Base-by-base conservation (phyloP, 2,113 vertebrate species). In the Sinocyclocheilus anophthalmus region DNA sequence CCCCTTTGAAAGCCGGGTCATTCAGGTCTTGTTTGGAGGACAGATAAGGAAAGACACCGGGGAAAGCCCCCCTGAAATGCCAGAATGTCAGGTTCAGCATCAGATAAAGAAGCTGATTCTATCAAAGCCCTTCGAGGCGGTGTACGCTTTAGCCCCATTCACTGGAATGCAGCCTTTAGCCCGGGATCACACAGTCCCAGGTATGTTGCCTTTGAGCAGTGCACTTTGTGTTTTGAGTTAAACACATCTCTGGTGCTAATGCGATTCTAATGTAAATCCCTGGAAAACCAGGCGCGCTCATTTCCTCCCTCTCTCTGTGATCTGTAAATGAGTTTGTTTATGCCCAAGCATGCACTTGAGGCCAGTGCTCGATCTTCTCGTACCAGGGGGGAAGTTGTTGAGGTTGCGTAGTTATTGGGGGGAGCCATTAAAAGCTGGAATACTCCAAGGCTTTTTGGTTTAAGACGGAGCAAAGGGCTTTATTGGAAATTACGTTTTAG, bases 401-500 rank as follows among this genome's bases (percentile, higher is more conserved):
- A 69, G 92, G 63, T 76, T 85, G 79, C 48, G 83, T 48, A 81
- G 93, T 91, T 93, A 93, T 92, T 39, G 26, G 93, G 93, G 93
- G 91, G 89, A 88, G 92, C 91, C 93, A 92, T 94, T 94, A 94
- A 95, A 94, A 90, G 92, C 90, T 90, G 90, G 91, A 91, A 90
- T 90, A 91, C 89, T 85, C 26, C 26, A 30, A 30, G 30, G 30
- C 93, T 91, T 92, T 87, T 88, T 92, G 92, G 92, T 92, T 89
- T 86, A 92, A 89, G n/a, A 73, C 42, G 88, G 92, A 90, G 91
- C 92, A 90, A 93, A 90, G 90, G 85, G 92, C 93, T 94, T 95
- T 94, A 95, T 94, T 95, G 94, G 94, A 95, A 94, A 95, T 95
- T 93, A 94, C 94, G 94, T 95, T 95, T 95, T 94, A 94, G 95